A percentile compares a stretch with the other conserved stretches of the same genome.
Conservation (phyloP, 2,113 vertebrate species). For the Myiozetetes cayanensis region DNA sequence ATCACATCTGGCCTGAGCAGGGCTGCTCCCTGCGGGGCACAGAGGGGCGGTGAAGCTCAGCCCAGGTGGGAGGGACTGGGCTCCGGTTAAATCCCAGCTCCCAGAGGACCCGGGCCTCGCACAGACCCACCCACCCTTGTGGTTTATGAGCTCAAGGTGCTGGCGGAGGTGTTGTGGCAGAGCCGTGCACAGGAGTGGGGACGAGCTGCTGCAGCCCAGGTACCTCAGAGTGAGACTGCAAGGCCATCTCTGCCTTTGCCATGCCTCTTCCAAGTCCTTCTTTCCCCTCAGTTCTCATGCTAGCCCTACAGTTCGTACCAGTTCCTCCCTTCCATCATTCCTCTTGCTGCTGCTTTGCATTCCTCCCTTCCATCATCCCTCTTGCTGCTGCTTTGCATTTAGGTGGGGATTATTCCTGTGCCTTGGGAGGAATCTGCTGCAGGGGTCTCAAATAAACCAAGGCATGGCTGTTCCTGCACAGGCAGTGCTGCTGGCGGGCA, state of each 20-base stretch:
- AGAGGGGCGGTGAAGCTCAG: not conserved
- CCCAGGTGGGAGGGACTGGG: conserved; percentile 60
- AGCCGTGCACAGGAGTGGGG: not conserved
- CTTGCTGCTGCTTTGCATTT: not conserved
- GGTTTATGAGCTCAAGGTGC: not conserved
- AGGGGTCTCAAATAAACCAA: not conserved
- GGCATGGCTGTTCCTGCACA: not conserved
- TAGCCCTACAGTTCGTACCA: fast-evolving
- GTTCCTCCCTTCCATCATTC: not conserved
- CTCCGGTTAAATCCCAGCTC: conserved; percentile 20
- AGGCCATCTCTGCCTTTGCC: not conserved
- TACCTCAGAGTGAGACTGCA: not conserved
- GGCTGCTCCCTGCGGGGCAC: not conserved
- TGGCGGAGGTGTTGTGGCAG: not conserved
- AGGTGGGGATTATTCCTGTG: not conserved
- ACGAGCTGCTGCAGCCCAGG: not conserved
- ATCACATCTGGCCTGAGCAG: not conserved
- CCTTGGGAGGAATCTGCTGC: not conserved
- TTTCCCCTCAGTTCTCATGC: not conserved
- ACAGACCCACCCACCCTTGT: not conserved
- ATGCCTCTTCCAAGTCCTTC: not conserved
- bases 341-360: not conserved
- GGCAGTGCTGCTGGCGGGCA: not conserved
- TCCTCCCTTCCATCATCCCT: not conserved
- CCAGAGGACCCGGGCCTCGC: not conserved